Conservation (phyloP, 1,140 invertebrate genomes). For the Drosophila truncata region DNA sequence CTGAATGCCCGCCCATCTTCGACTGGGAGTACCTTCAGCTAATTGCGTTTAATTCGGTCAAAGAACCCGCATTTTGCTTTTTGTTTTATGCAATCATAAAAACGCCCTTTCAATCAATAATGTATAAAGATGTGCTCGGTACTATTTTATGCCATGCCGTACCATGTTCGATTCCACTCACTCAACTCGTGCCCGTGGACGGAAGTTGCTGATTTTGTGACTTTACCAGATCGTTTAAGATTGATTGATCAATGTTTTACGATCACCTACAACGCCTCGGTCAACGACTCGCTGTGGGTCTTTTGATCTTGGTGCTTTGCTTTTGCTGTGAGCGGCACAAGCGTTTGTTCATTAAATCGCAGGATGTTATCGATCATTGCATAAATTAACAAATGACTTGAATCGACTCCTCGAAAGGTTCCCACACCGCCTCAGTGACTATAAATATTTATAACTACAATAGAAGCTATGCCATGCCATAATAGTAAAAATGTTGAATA, state of each 20-base stretch:
- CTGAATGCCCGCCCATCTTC: neutral
- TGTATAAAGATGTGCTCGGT: slow-evolving; percentile 24
- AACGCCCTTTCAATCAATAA: slow-evolving; percentile 53
- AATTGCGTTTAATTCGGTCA: slow-evolving; percentile 82
- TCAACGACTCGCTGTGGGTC: slow-evolving; percentile 52
- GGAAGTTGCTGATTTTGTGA: slow-evolving; percentile 83
- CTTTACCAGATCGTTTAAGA: slow-evolving; percentile 71
- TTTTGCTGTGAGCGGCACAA: slow-evolving; percentile 56
- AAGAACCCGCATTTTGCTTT: slow-evolving; percentile 74
- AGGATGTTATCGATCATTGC: slow-evolving; percentile 84
- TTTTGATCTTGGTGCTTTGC: slow-evolving; percentile 58
- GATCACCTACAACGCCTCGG: slow-evolving; percentile 64
- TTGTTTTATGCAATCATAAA: slow-evolving; percentile 70
- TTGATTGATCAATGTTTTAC: slow-evolving; percentile 80
- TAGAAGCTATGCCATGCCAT: slow-evolving; percentile 33
- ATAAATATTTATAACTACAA: slow-evolving; percentile 63
- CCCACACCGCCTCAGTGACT: slow-evolving; percentile 8
- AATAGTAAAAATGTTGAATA: neutral
- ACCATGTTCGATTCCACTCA: slow-evolving; percentile 32
- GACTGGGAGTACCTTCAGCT: slow-evolving; percentile 63
- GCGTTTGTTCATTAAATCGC: slow-evolving; percentile 77
- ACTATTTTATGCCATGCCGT: slow-evolving; percentile 1
- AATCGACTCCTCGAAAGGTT: slow-evolving; percentile 12
- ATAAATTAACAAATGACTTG: slow-evolving; percentile 71
- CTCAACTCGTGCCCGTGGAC: slow-evolving; percentile 56